Conservation (phyloP, 2,888 invertebrate genomes). For the Nephrotoma appendiculata region DNA sequence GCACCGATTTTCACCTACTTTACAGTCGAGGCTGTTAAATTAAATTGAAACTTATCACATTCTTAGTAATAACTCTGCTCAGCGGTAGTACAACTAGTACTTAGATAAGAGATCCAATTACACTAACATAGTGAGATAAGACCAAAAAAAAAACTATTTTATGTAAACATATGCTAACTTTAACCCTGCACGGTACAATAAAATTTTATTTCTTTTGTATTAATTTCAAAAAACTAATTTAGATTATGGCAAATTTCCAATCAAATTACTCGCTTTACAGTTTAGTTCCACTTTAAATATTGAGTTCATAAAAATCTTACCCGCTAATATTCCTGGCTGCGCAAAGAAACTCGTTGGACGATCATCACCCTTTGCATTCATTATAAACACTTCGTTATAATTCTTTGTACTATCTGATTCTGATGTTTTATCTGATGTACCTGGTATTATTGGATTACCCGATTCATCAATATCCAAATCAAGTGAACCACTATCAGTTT, state of each 20-base stretch:
- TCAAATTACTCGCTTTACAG: constrained; percentile 47
- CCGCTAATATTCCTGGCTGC: constrained; percentile 84
- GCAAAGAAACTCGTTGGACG: constrained; percentile 85
- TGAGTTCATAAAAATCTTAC: constrained; percentile 34
- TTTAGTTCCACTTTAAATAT: too few relatives aligned
- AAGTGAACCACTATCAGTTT: background rate
- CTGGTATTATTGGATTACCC: background rate
- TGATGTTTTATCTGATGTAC: background rate
- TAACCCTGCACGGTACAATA: too few relatives aligned
- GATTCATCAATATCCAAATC: background rate
- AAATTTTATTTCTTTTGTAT: background rate
- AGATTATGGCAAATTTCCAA: background rate
- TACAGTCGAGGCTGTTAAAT: too few relatives aligned
- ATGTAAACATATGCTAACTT: too few relatives aligned
- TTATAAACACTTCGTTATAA: constrained; percentile 56
- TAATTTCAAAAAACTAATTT: background rate
- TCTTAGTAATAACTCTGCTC: too few relatives aligned
- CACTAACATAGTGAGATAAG: too few relatives aligned
- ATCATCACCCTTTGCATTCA: constrained; percentile 72
- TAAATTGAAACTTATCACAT: too few relatives aligned
- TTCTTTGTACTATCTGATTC: background rate
- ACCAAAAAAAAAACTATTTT: too few relatives aligned
- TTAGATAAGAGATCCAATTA: too few relatives aligned
- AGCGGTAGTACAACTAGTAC: too few relatives aligned
- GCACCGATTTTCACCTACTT: too few relatives aligned